phyloP scores from a whole-genome alignment of 2,888 invertebrate genomes.

The Pteria penguin region DNA sequence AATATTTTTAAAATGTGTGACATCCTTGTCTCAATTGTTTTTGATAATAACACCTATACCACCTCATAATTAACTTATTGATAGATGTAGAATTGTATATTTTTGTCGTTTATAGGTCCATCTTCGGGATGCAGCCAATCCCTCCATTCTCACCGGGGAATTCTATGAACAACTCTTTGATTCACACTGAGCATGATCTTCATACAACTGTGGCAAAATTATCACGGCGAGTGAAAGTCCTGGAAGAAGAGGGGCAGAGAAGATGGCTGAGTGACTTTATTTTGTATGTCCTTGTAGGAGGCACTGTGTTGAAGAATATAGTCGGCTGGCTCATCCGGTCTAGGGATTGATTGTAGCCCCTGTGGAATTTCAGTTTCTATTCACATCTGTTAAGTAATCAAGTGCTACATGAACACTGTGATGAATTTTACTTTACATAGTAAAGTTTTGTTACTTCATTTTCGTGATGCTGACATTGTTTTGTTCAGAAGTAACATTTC shows the following conservation, averaged over 20 bases:
- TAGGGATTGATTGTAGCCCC: not conserved
- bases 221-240: conserved; percentile 90
- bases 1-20: too few species aligned
- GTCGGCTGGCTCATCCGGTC: conserved; percentile 44
- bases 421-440: too few species aligned
- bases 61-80: too few species aligned
- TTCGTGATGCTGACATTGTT: too few species aligned
- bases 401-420: too few species aligned
- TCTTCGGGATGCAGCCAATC: conserved; percentile 35
- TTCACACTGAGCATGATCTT: conserved; percentile 69
- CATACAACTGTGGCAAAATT: conserved; percentile 86
- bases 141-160: conserved; percentile 66
- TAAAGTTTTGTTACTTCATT: too few species aligned
- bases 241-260: conserved; percentile 92
- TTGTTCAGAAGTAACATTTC: too few species aligned
- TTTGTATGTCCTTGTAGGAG: conserved; percentile 87
- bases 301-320: conserved; percentile 83
- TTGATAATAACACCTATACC: too few species aligned
- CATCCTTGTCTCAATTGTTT: too few species aligned
- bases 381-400: too few species aligned
- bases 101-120: not conserved
- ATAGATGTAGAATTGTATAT: too few species aligned
- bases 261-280: conserved; percentile 92
- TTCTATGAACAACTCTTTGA: conserved; percentile 66
- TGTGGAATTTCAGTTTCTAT: too few species aligned